Percentiles rank a stretch among this genome's conserved stretches.
These are phyloP conservation scores for Condylura cristata DNA, from an alignment of 2,113 vertebrate genomes.

Conservation along the genomic window DNA sequence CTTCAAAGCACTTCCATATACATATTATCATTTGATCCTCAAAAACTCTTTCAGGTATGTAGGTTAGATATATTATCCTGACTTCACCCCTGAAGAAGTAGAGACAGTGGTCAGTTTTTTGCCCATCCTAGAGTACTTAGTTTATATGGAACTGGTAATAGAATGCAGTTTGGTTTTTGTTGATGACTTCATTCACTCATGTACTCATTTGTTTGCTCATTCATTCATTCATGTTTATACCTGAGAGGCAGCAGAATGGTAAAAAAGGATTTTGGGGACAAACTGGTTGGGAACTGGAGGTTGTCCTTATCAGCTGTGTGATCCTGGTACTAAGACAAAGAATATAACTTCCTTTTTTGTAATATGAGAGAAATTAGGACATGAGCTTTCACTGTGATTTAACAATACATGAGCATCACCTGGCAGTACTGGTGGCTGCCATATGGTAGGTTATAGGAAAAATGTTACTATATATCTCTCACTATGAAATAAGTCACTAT, in stretches of 20 bases:
- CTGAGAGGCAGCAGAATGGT: background rate
- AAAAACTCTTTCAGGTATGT: slow-evolving; percentile 52
- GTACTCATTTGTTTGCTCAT: background rate
- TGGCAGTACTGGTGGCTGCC: background rate
- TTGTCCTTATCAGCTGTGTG: background rate
- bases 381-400: background rate
- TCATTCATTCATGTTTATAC: background rate
- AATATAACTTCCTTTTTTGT: background rate
- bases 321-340: background rate
- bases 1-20: slow-evolving; percentile 71
- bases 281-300: background rate
- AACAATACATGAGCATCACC: background rate
- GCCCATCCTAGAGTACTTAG: background rate
- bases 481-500: background rate
- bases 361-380: background rate
- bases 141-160: background rate
- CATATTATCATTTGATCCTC: slow-evolving; percentile 65
- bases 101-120: background rate
- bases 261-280: background rate
- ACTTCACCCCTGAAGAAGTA: slow-evolving; percentile 16
- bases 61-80: slow-evolving; percentile 64
- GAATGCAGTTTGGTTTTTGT: background rate
- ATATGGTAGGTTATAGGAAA: background rate
- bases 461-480: background rate
- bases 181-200: background rate